Evolutionary conservation across 2,113 vertebrate species (phyloP), one percentile per base, ranked within the genome.

Genomic region (Capricornis sumatraensis): DNA sequence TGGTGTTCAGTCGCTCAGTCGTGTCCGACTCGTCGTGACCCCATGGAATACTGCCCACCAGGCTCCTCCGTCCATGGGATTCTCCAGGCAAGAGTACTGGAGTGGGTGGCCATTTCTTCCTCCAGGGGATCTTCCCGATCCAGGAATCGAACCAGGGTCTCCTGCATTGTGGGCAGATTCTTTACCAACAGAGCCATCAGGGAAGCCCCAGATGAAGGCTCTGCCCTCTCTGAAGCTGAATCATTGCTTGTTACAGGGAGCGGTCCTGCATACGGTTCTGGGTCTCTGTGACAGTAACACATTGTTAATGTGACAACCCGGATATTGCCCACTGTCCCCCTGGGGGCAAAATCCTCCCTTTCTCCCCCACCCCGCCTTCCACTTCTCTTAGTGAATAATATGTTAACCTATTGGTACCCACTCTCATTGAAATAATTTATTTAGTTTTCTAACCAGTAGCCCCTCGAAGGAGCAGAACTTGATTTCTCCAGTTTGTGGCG

Each of bases 361-460:
- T 21, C 4, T 19, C 3, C 60, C 4, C 43, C 14, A 13, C 30
- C 52, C 23, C 8, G 16, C 50, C 50, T 86, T 92, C 17, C 21
- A 13, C 14, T 28, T 7, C 71, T 76, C 25, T n/a, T 78, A 33
- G 45, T 88, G 87, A 87, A 17, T 28, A n/a, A 15, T 27, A 23
- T 3, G 27, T 36, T 93, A 27, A 36, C 79, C 7, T 30, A 7
- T 84, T 52, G 62, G 27, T 84, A 25, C 3, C 40, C 28, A 40
- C 6, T 92, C 10, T 62, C 15, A 16, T 33, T 91, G 60, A 11
- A 23, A 27, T 57, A 53, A 40, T 40, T 55, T 40, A 36, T 74
- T 88, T 81, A 74, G 52, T 86, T 78, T 95, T 95, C 79, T 57
- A 53, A 67, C 50, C 76, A 57, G 52, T 47, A 89, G 64, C 57